Evolutionary conservation across 2,888 invertebrate genomes (phyloP).

Genomic region (Hyposoter dolosus): DNA sequence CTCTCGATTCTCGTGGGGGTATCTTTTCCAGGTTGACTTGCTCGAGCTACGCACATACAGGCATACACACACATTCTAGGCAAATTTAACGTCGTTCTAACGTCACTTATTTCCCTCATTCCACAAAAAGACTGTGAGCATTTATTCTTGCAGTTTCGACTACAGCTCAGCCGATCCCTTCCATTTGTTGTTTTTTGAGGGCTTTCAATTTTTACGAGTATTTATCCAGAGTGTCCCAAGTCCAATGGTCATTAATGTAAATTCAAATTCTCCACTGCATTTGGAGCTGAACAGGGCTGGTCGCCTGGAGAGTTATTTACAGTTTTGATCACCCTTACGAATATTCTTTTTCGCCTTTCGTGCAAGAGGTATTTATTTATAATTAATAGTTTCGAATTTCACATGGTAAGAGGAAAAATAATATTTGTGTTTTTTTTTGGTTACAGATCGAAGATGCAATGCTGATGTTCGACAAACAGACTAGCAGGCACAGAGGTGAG

Average conservation of each 20-base stretch:
- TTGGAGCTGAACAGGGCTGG: neutral
- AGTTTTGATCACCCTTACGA: neutral
- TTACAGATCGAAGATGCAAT: slow-evolving; percentile 99
- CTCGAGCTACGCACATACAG: slow-evolving; percentile 18
- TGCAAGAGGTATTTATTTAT: neutral
- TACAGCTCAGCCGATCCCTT: too few species aligned
- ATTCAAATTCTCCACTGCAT: neutral
- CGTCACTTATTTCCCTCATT: slow-evolving; percentile 60
- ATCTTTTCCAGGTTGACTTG: slow-evolving; percentile 33
- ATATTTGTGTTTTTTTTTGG: slow-evolving; percentile 81
- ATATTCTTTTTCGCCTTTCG: neutral
- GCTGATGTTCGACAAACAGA: slow-evolving; percentile 99
- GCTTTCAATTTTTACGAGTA: neutral
- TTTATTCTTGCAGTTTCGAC: neutral
- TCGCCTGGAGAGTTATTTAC: neutral
- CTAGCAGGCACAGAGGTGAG: slow-evolving; percentile 99
- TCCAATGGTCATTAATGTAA: neutral
- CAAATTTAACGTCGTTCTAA: slow-evolving; percentile 62
- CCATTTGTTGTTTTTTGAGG: too few species aligned
- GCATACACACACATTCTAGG: slow-evolving; percentile 31
- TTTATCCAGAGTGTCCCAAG: neutral
- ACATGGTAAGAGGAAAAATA: neutral
- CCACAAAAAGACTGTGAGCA: slow-evolving; percentile 16
- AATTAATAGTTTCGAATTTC: neutral
- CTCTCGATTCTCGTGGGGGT: slow-evolving; percentile 60